Evolutionary conservation across 2,113 vertebrate species (phyloP), one percentile per base, ranked within the genome.

Genomic region (Epinephelus lanceolatus): DNA sequence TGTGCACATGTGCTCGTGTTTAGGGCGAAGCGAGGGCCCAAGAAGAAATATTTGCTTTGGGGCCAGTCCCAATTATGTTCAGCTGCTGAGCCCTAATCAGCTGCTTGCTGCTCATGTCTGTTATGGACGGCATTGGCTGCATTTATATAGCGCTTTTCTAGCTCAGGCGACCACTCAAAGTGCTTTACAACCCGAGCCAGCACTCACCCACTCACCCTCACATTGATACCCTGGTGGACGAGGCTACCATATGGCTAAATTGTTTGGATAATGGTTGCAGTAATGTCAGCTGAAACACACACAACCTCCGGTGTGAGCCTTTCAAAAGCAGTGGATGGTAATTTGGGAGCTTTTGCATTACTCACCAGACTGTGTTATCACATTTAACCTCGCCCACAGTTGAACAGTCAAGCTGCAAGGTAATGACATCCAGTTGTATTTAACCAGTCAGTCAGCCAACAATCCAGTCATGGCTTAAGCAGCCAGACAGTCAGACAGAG

Each of bases 351-450:
- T 45, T 79, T 57, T 12, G 19, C 10, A 40, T 77, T 17, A 56
- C 53, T 60, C 40, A 65, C 17, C 33, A 49, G 23, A 66, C 23
- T 59, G 72, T 68, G 73, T 71, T 76, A 68, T 69, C 47, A 12
- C 77, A 88, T 53, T 69, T 78, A 51, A 1, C 17, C 83, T 80
- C 57, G 19, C 19, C 14, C 63, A 70, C 62, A 65, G 83, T 27
- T 68, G 52, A 84, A 76, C 71, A 52, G 71, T 70, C 78, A 69
- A 76, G 71, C 81, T 78, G 55, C 53, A 77, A 59, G 55, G 53
- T 61, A 71, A 87, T 57, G 52, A 60, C 51, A 80, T 70, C 69
- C 47, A 76, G 40, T 81, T 86, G 53, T 80, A 59, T 88, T 86
- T 71, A 78, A 78, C 66, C 51, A 73, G 80, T 45, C 56, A 76